Evolutionary conservation across 2,888 invertebrate genomes (phyloP), one percentile per base, ranked within the genome.

Genomic region (Beris chalybata): DNA sequence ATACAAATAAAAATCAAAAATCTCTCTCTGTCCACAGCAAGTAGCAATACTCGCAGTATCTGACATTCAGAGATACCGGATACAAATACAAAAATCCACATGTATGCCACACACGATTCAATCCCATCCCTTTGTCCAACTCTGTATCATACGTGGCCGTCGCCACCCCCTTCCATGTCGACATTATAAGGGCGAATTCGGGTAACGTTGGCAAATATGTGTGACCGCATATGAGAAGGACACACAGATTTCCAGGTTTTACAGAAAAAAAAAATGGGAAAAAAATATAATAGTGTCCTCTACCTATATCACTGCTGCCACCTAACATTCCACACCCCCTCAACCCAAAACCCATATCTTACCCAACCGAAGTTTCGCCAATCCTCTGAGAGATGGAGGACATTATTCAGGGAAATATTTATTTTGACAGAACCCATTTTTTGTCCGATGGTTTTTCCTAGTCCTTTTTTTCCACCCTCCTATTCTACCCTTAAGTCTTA

Each of bases 391-490:
- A 64, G 64, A 64, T 54, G 54, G 45, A 65, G 67, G 63, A 69
- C 65, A 69, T 69, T 69, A 67, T 64, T 69, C 69, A 69, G 47
- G 63, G 61, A 52, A 69, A 69, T 69, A 69, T 69, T 69, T 69
- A 69, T 69, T 69, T 69, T 69, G 69, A 69, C 69, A 69, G 67
- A 67, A 69, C 66, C 67, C 67, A 67, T 67, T 69, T 67, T 69
- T 69, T 65, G 67, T 69, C 69, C 67, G 63, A 54, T 59, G 56
- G 59, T 66, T 66, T 48, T 66, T 52, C 66, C 64, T 61, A 50
- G 57, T 57, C 52, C 50, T 61, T 47, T 50, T 31, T 38, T 32
- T 38, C 31, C 11, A 38, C 52, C 38, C 43, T 38, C 55, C 4
- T 11, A 56, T n/a, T 38, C 38, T 12, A 38, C 61, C 38, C 31